Evolutionary conservation across 2,797 vertebrate genomes (phyloP).

Genomic region (Lycodopsis pacificus): DNA sequence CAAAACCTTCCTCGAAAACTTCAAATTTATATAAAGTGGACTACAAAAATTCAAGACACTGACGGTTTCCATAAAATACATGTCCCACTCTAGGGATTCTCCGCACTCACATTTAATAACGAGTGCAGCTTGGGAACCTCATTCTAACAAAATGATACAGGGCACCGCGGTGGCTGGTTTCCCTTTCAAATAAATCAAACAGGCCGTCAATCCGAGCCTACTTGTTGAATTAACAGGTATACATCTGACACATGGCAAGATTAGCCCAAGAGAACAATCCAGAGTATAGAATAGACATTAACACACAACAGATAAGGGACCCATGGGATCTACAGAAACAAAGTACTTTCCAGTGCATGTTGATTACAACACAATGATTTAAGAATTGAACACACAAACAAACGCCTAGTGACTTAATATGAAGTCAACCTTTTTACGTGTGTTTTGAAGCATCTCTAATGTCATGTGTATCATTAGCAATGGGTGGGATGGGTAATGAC

Average conservation of each 20-base stretch:
- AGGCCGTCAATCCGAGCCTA: conserved; percentile 49
- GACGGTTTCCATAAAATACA: conserved; percentile 81
- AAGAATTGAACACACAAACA: conserved; percentile 56
- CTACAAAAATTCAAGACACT: conserved; percentile 86
- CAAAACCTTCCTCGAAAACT: conserved; percentile 76
- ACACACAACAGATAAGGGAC: conserved; percentile 77
- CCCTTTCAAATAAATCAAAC: conserved; percentile 80
- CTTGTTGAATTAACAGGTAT: conserved; percentile 67
- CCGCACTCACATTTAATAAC: conserved; percentile 46
- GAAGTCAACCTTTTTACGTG: conserved; percentile 44
- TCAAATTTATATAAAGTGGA: conserved; percentile 81
- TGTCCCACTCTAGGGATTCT: conserved; percentile 61
- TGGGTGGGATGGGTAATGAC: conserved; percentile 29
- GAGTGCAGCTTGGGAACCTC: conserved; percentile 71
- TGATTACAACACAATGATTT: conserved; percentile 79
- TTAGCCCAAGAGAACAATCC: conserved; percentile 72
- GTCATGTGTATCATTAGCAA: conserved; percentile 30
- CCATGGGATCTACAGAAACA: conserved; percentile 80
- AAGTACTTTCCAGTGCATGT: conserved; percentile 90
- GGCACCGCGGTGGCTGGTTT: conserved; percentile 78
- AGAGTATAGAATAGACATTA: conserved; percentile 78
- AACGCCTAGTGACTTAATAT: conserved; percentile 56
- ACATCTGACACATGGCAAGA: conserved; percentile 65
- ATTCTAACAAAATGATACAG: conserved; percentile 71
- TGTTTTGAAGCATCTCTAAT: conserved; percentile 38